phyloP scores from a whole-genome alignment of 2,888 invertebrate species.

The Alcis repandata region DNA sequence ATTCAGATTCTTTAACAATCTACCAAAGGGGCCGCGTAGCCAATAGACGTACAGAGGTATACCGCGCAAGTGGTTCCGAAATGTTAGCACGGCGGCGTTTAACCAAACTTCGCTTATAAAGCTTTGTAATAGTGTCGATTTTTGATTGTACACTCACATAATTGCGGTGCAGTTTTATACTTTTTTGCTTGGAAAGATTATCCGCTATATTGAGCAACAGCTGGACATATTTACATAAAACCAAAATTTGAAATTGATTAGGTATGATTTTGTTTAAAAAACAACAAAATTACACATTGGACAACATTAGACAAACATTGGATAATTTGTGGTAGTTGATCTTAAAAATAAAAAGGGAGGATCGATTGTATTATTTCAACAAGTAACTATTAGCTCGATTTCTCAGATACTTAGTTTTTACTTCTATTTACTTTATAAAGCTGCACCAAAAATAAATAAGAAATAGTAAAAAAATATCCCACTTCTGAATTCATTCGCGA shows the following conservation, averaged over 20 bases:
- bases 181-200: no score
- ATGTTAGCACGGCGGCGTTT: conserved; percentile 77
- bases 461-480: conserved; percentile 50
- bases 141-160: conserved; percentile 72
- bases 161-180: conserved; percentile 74
- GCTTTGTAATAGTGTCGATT: conserved; percentile 74
- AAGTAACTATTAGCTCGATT: neutral
- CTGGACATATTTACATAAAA: neutral
- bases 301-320: no score
- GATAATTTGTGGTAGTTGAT: no score
- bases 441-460: conserved; percentile 58
- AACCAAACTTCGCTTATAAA: conserved; percentile 81
- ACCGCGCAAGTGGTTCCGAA: conserved; percentile 62
- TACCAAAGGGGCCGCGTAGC: conserved; percentile 95
- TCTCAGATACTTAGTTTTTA: neutral
- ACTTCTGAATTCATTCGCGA: conserved; percentile 41
- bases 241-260: neutral
- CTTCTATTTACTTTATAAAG: conserved; percentile 54
- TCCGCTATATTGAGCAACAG: neutral
- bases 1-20: conserved; percentile 98
- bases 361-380: no score
- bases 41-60: conserved; percentile 88
- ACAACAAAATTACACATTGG: neutral
- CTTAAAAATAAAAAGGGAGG: no score
- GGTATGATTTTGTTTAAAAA: neutral